Evolutionary conservation across 1,140 invertebrate genomes (phyloP).

Genomic region (Diuraphis noxia): DNA sequence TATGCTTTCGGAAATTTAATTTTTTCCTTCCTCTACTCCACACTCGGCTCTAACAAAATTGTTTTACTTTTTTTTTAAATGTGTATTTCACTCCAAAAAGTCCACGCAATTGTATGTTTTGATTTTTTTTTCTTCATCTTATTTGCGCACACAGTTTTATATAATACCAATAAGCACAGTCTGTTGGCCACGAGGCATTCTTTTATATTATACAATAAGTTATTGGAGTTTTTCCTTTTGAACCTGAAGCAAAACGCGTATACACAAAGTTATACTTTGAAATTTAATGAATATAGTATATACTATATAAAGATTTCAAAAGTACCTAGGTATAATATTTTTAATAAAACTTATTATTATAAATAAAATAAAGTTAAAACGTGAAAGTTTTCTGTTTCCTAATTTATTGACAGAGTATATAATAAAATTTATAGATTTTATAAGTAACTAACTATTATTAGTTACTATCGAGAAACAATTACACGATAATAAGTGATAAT

Average conservation of each 20-base stretch:
- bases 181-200: constrained; percentile 53
- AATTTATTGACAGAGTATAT: neutral
- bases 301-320: neutral
- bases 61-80: constrained; percentile 31
- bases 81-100: constrained; percentile 25
- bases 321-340: neutral
- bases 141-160: constrained; percentile 34
- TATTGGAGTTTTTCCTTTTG: constrained; percentile 47
- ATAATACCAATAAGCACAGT: constrained; percentile 54
- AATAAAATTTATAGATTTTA: neutral
- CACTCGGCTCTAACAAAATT: constrained; percentile 22
- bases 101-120: constrained; percentile 34
- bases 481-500: neutral
- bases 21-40: neutral
- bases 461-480: neutral
- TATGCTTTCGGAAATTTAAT: constrained; percentile 45
- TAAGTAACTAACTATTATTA: neutral
- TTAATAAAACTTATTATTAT: neutral
- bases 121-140: constrained; percentile 32
- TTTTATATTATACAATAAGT: constrained; percentile 47
- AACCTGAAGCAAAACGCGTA: neutral
- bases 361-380: neutral
- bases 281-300: neutral
- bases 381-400: neutral
- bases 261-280: neutral